Base-by-base conservation (phyloP, 2,888 invertebrate species). In the Patella depressa region DNA sequence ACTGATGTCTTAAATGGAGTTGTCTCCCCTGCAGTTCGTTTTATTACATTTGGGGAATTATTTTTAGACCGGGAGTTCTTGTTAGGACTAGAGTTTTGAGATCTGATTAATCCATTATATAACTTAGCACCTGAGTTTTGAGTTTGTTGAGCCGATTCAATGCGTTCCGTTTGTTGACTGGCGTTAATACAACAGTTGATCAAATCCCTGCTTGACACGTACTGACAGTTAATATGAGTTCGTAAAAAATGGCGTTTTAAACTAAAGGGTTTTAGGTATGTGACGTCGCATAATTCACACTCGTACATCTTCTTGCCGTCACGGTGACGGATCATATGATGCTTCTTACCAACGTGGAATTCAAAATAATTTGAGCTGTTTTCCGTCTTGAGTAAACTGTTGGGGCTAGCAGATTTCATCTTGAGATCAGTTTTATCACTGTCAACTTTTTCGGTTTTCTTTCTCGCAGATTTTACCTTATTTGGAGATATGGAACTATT, bases 241-340 rank as follows among this genome's bases (percentile, higher is more conserved):
- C 93, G 89, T 55, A 93, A 85, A 82, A 92, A 93, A 84, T 93
- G 93, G 57, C 93, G 88, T 80, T 93, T 93, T 14, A 93, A 87
- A 82, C 93, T 93, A 82, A 93, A 92, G 45, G 91, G 90, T 79
- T 93, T 92, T 71, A 91, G 89, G 83, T 93, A 93, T 3, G 91
- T 88, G 2, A 91, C 91, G 2, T 88, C 84, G 85, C 93, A 93
- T n/a, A 93, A 90, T 83, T 93, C 93, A 88, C 93, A 93, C 73
- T 83, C 93, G 90, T 86, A 93, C 91, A 74, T 92, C 89, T 84
- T 94, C 93, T 76, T 92, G 89, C 74, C 92, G 24, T 80, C 76
- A 24, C 82, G 76, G 24, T 53, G 55, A 45, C 45, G 45, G 14
- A 59, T 17, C 17, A 59, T 3, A 59, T 59, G 59, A 19, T 59